These are phyloP conservation scores for Enteromius anoplus DNA, from an alignment of 2,797 vertebrate species.

Conservation along the genomic window DNA sequence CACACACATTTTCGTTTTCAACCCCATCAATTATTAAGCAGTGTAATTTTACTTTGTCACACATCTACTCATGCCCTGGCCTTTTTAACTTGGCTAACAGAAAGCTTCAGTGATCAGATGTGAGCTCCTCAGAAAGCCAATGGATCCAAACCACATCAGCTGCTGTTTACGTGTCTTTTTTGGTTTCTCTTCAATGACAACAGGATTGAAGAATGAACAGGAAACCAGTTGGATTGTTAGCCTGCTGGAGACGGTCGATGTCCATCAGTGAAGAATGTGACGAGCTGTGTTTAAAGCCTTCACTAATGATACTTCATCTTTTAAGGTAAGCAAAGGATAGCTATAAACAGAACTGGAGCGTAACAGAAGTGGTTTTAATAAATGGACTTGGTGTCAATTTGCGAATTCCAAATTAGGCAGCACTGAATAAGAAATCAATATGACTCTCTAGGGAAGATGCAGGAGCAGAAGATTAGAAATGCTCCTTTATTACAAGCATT, in stretches of 20 bases:
- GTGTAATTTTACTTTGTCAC: constrained; percentile 57
- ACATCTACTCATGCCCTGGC: constrained; percentile 46
- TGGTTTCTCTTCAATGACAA: neutral
- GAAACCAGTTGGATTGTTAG: constrained; percentile 21
- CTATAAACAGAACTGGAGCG: neutral
- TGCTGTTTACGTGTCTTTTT: neutral
- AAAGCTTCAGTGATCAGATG: constrained; percentile 8
- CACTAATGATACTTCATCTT: constrained; percentile 8
- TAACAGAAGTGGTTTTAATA: neutral
- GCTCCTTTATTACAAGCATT: constrained; percentile 4
- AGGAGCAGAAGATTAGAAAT: constrained; percentile 31
- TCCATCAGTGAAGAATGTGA: constrained; percentile 12
- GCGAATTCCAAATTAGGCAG: constrained; percentile 10
- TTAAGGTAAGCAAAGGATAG: constrained; percentile 37
- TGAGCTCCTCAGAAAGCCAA: constrained; percentile 22
- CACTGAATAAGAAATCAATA: constrained; percentile 37
- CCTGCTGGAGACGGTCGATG: neutral
- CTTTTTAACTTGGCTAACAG: constrained; percentile 21
- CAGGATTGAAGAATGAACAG: neutral
- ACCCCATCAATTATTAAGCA: constrained; percentile 56
- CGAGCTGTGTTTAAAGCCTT: constrained; percentile 1
- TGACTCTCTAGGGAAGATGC: constrained; percentile 12
- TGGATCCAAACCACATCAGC: neutral
- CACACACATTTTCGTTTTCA: constrained; percentile 45
- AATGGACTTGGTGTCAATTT: neutral